Evolutionary conservation across 1,140 invertebrate species (phyloP).

Genomic region (Lepidurus apus): DNA sequence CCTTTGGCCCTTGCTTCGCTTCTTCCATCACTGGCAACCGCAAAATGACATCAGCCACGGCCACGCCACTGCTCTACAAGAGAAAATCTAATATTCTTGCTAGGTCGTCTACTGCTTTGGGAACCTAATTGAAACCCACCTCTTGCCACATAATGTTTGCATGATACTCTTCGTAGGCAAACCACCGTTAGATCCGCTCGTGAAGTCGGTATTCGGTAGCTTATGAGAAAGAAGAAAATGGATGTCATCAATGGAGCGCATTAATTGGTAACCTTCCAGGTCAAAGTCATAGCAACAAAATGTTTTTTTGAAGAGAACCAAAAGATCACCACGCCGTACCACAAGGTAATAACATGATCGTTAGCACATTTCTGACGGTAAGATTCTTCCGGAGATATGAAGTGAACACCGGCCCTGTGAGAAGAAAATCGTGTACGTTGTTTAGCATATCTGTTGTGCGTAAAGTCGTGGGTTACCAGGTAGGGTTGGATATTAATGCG

Average conservation of each 20-base stretch:
- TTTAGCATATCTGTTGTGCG: constrained; percentile 9
- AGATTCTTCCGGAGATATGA: neutral
- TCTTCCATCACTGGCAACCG: constrained; percentile 1
- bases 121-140: neutral
- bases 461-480: neutral
- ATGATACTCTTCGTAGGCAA: neutral
- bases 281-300: neutral
- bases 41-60: constrained; percentile 12
- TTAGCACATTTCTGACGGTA: neutral
- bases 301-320: neutral
- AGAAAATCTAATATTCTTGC: neutral
- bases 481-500: neutral
- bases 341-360: constrained; percentile 9
- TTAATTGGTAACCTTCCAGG: neutral
- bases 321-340: neutral
- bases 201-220: neutral
- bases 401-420: neutral
- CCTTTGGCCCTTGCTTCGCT: constrained; percentile 7
- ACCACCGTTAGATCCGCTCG: neutral
- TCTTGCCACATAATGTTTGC: neutral
- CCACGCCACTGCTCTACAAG: neutral
- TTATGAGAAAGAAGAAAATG: neutral
- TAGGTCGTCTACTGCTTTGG: constrained; percentile 14
- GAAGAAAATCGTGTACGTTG: neutral
- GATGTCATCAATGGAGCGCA: neutral